phyloP scores from a whole-genome alignment of 2,113 vertebrate species.

The Ophthalmolycus amberensis region DNA sequence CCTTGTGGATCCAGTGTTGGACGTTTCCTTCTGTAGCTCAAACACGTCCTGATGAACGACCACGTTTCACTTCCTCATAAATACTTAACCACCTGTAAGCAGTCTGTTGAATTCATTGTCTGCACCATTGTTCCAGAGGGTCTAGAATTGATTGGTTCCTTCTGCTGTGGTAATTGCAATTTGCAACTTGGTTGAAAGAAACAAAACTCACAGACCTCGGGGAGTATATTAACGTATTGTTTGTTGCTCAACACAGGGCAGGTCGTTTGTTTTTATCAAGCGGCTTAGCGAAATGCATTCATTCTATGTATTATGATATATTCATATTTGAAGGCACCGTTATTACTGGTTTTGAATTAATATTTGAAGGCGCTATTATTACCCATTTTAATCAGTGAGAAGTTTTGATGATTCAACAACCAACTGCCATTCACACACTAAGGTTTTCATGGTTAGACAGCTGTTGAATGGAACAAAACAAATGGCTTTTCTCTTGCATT shows the following conservation, averaged over 20 bases:
- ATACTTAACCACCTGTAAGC: conserved; percentile 40
- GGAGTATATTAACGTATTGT: conserved; percentile 60
- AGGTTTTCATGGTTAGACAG: not conserved
- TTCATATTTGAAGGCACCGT: conserved; percentile 39
- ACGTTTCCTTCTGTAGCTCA: conserved; percentile 7
- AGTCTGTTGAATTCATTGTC: conserved; percentile 42
- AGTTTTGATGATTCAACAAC: conserved; percentile 29
- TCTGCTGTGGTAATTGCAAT: conserved; percentile 62
- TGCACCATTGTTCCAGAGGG: conserved; percentile 43
- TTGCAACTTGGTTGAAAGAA: conserved; percentile 56
- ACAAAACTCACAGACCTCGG: conserved; percentile 33
- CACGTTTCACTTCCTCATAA: conserved; percentile 29
- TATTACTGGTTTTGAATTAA: conserved; percentile 33
- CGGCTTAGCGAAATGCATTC: conserved; percentile 34
- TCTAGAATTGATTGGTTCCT: conserved; percentile 55
- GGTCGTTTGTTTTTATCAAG: conserved; percentile 64
- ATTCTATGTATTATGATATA: conserved; percentile 14
- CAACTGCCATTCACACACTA: conserved; percentile 9
- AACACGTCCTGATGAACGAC: conserved; percentile 18
- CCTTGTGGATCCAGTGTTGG: not conserved
- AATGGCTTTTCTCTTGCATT: conserved; percentile 7
- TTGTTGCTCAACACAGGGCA: conserved; percentile 47
- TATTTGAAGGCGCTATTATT: conserved; percentile 41
- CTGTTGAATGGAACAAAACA: not conserved
- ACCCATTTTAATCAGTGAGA: conserved; percentile 31